Percentiles rank a stretch among this genome's conserved stretches.
Evolutionary conservation across 2,797 vertebrate genomes (phyloP).

Genomic region (Sebastes ruberrimus): DNA sequence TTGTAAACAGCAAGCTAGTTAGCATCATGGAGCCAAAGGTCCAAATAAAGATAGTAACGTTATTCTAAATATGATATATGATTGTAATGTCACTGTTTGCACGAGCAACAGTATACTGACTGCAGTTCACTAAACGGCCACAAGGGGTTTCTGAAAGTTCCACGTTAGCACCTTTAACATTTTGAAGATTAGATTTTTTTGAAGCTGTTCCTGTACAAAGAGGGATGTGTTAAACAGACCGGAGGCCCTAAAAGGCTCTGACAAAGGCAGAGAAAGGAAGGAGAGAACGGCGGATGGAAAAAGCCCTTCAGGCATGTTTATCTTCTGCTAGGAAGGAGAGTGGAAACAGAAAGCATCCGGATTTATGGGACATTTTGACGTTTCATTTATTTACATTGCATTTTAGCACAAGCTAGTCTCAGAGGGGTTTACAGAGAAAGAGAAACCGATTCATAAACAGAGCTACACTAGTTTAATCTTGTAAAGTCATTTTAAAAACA

Average conservation of each 20-base stretch:
- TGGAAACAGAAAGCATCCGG: slow-evolving; percentile 49
- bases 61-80: too few relatives aligned
- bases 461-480: background rate
- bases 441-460: background rate
- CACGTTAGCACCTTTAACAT: background rate
- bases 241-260: slow-evolving; percentile 5
- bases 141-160: too few relatives aligned
- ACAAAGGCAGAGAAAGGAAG: slow-evolving; percentile 7
- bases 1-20: too few relatives aligned
- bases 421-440: slow-evolving; percentile 1
- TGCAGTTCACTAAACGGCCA: too few relatives aligned
- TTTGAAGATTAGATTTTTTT: background rate
- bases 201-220: background rate
- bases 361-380: slow-evolving; percentile 32
- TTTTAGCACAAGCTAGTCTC: slow-evolving; percentile 6
- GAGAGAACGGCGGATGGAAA: slow-evolving; percentile 30
- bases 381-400: slow-evolving; percentile 39
- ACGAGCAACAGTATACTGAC: too few relatives aligned
- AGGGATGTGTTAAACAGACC: background rate
- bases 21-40: too few relatives aligned
- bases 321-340: slow-evolving; percentile 40
- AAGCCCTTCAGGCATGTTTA: slow-evolving; percentile 62
- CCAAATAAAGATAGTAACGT: too few relatives aligned
- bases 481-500: background rate
- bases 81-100: too few relatives aligned